These are phyloP conservation scores for Odontesthes bonariensis DNA, from an alignment of 2,113 vertebrate genomes.

Conservation along the genomic window DNA sequence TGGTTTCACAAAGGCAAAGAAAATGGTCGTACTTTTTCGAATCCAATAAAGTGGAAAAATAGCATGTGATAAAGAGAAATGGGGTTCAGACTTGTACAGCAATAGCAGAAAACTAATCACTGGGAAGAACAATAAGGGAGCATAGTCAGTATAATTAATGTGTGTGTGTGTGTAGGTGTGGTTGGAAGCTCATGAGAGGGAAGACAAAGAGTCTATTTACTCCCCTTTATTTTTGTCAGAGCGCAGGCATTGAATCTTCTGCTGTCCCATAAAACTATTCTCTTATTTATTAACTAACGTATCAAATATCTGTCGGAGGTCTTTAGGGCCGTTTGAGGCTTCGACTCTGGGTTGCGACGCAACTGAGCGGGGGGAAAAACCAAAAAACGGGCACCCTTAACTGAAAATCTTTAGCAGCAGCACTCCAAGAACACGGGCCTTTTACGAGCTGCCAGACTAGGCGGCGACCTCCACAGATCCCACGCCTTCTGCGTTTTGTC, in stretches of 20 bases:
- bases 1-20: constrained; percentile 26
- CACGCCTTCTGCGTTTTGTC: constrained; percentile 8
- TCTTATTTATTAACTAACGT: constrained; percentile 47
- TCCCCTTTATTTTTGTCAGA: constrained; percentile 37
- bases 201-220: constrained; percentile 56
- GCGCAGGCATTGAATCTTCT: constrained; percentile 13
- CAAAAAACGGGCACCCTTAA: no score
- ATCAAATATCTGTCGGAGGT: constrained; percentile 61
- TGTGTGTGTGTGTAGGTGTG: constrained; percentile 38
- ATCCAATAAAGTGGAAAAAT: constrained; percentile 47
- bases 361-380: background rate
- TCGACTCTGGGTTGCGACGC: background rate
- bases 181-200: constrained; percentile 46
- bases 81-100: constrained; percentile 16
- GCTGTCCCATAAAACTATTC: constrained; percentile 47
- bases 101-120: constrained; percentile 43
- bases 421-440: background rate
- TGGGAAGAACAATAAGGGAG: constrained; percentile 43
- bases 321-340: constrained; percentile 27
- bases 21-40: constrained; percentile 38
- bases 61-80: constrained; percentile 37
- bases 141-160: constrained; percentile 61
- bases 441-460: constrained; percentile 10
- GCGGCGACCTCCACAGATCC: background rate
- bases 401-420: background rate